Conservation (phyloP, 2,113 vertebrate genomes). For the Corvus hawaiiensis region DNA sequence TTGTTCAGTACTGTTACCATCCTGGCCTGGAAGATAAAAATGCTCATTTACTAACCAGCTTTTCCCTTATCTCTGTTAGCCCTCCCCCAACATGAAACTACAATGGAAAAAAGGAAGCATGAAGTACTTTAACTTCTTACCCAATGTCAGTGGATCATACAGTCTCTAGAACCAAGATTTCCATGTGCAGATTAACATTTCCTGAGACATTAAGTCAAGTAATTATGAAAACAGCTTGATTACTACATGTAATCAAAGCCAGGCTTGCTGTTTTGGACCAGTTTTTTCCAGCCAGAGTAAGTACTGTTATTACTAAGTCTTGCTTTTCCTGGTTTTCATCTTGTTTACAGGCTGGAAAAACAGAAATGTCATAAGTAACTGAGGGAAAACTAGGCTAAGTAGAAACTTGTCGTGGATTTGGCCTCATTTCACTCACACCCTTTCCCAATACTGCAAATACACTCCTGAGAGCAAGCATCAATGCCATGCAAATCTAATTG, state of each 20-base stretch:
- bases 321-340: constrained; percentile 66
- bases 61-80: not conserved
- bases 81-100: not conserved
- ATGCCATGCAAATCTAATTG: constrained; percentile 67
- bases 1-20: not conserved
- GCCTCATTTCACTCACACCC: constrained; percentile 45
- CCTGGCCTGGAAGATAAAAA: not conserved
- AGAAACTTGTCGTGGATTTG: constrained; percentile 43
- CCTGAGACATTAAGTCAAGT: constrained; percentile 66
- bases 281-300: constrained; percentile 63
- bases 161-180: constrained; percentile 41
- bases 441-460: constrained; percentile 48
- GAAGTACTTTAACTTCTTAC: constrained; percentile 6
- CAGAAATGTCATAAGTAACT: constrained; percentile 56
- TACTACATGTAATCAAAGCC: constrained; percentile 70
- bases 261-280: constrained; percentile 55
- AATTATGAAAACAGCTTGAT: constrained; percentile 64
- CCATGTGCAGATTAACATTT: constrained; percentile 55
- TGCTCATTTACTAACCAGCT: not conserved
- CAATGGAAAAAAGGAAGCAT: not conserved
- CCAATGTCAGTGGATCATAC: not conserved
- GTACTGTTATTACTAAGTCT: constrained; percentile 43
- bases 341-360: constrained; percentile 49
- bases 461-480: constrained; percentile 27
- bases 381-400: constrained; percentile 43